phyloP scores from a whole-genome alignment of 2,113 vertebrate species.

The Podarcis muralis region DNA sequence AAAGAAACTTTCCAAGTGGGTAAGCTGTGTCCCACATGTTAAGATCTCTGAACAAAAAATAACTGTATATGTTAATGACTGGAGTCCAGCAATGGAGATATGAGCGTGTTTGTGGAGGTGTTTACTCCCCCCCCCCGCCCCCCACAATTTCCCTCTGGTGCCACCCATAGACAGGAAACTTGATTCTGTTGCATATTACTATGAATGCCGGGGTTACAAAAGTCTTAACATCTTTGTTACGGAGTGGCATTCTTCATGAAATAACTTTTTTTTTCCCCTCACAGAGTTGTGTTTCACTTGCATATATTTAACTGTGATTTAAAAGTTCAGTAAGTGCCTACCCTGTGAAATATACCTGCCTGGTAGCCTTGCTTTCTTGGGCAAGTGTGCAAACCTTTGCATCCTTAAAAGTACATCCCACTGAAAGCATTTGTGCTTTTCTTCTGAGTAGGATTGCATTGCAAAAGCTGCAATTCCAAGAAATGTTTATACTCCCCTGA shows the following conservation, averaged over 20 bases:
- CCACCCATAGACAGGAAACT: not conserved
- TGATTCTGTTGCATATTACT: not conserved
- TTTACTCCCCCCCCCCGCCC: too few relatives aligned
- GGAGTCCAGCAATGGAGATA: too few relatives aligned
- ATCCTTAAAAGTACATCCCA: not conserved
- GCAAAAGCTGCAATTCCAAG: not conserved
- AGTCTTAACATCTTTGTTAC: not conserved
- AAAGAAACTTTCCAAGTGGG: too few relatives aligned
- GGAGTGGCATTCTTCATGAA: not conserved
- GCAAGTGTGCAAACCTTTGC: not conserved
- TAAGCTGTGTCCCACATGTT: too few relatives aligned
- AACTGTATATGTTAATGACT: too few relatives aligned
- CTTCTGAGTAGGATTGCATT: not conserved
- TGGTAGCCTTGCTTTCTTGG: not conserved
- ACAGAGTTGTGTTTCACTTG: not conserved
- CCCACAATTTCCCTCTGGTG: too few relatives aligned
- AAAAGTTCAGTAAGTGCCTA: not conserved
- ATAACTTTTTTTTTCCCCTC: not conserved
- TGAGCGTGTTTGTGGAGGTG: too few relatives aligned
- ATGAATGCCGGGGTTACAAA: not conserved
- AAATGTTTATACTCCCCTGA: not conserved
- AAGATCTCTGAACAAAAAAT: too few relatives aligned
- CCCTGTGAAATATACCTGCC: not conserved
- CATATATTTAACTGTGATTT: not conserved
- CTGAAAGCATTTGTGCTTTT: not conserved